phyloP scores from a whole-genome alignment of 1,140 invertebrate species.

The Apis laboriosa region DNA sequence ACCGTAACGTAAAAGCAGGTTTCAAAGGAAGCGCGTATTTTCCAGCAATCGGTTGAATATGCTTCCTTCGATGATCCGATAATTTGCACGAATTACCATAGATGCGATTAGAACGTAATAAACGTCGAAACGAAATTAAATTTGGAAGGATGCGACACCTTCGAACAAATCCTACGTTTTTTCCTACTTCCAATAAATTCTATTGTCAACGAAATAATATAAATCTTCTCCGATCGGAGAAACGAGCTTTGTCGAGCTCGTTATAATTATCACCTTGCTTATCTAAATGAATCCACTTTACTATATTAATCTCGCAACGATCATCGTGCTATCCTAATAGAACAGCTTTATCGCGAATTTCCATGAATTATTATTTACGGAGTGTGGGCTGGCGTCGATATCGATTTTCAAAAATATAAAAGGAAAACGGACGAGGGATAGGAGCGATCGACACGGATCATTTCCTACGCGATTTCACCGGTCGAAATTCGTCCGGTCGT shows the following conservation, averaged over 20 bases:
- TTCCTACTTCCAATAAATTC: no score
- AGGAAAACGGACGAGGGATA: neutral
- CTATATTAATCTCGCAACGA: neutral
- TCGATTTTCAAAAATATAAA: neutral
- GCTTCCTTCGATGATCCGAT: neutral
- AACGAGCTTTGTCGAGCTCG: neutral
- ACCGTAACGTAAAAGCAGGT: neutral
- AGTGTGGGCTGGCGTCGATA: neutral
- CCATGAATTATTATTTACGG: neutral
- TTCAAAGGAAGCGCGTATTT: neutral
- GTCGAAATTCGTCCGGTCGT: slow-evolving; percentile 34
- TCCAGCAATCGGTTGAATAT: neutral
- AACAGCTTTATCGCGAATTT: neutral
- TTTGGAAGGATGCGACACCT: no score
- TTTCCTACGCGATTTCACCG: slow-evolving; percentile 26
- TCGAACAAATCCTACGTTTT: no score
- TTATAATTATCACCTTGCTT: neutral
- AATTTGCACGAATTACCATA: neutral
- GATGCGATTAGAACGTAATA: neutral
- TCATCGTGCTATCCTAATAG: neutral
- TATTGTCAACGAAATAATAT: no score
- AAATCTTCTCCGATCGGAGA: neutral
- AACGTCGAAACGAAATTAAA: no score
- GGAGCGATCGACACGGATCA: slow-evolving; percentile 20
- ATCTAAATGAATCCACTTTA: no score